Evolutionary conservation across 92 coral and sea anemone species (phyloP).

Genomic region (Zoanthus sansibaricus): DNA sequence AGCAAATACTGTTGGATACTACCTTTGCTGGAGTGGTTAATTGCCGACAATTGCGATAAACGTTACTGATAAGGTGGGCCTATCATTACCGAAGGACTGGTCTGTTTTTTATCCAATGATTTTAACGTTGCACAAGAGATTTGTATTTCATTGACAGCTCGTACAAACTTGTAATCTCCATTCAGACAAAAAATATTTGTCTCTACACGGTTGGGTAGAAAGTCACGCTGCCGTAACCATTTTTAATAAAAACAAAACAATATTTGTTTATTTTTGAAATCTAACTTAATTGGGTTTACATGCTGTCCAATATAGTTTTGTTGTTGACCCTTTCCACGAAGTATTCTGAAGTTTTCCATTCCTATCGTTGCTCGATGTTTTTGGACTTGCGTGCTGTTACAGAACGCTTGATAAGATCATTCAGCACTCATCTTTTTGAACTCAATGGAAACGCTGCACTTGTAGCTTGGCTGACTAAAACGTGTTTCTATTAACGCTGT

Average conservation of each 20-base stretch:
- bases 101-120: neutral
- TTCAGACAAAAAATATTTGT: neutral
- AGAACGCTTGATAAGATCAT: neutral
- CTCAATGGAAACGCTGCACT: neutral
- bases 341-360: neutral
- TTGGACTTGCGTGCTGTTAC: neutral
- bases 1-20: neutral
- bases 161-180: neutral
- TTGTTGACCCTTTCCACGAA: neutral
- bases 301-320: neutral
- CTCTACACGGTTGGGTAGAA: neutral
- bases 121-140: neutral
- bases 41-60: slow-evolving; percentile 8
- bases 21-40: neutral
- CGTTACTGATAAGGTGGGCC: neutral
- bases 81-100: neutral
- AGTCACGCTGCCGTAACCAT: neutral
- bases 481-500: neutral
- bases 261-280: neutral
- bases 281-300: neutral
- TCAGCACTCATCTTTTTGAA: neutral
- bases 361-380: neutral
- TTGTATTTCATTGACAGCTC: neutral
- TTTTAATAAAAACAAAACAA: neutral
- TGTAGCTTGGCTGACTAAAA: neutral